These are phyloP conservation scores for Ligdia adustata DNA, from an alignment of 2,888 invertebrate species.

Conservation along the genomic window DNA sequence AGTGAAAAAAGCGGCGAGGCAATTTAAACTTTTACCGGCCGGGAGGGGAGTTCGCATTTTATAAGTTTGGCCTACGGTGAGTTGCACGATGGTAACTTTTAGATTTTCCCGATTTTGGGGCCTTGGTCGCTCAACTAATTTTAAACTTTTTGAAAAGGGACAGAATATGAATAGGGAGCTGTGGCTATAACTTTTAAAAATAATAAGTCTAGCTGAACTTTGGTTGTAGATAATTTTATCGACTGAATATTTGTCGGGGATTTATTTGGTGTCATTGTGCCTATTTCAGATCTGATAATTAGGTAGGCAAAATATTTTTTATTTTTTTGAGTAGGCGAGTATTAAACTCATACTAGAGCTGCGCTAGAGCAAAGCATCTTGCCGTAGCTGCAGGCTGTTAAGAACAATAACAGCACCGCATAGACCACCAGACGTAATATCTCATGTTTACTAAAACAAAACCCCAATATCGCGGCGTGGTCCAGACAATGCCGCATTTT, in stretches of 20 bases:
- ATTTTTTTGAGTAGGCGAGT: too few species aligned
- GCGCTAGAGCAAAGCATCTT: background rate
- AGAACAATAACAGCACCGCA: constrained; percentile 22
- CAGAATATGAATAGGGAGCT: constrained; percentile 2
- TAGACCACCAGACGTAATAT: constrained; percentile 32
- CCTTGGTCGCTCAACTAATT: constrained; percentile 31
- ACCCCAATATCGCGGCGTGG: constrained; percentile 57
- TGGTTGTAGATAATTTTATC: too few species aligned
- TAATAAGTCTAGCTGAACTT: too few species aligned
- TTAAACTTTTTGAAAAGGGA: constrained; percentile 20
- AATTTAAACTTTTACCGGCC: constrained; percentile 76
- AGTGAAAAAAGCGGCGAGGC: constrained; percentile 76
- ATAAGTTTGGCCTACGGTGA: constrained; percentile 68
- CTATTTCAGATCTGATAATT: too few species aligned
- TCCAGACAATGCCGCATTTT: constrained; percentile 79
- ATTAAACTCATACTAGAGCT: too few species aligned
- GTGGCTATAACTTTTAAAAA: too few species aligned
- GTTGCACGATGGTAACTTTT: constrained; percentile 66
- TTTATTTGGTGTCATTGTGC: too few species aligned
- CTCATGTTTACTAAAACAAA: constrained; percentile 57
- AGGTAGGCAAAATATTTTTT: too few species aligned
- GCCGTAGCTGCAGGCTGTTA: constrained; percentile 16
- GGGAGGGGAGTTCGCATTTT: constrained; percentile 64
- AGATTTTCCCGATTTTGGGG: constrained; percentile 39
- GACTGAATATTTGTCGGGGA: too few species aligned